phyloP scores from a whole-genome alignment of 2,797 vertebrate species.

The Scyliorhinus canicula region DNA sequence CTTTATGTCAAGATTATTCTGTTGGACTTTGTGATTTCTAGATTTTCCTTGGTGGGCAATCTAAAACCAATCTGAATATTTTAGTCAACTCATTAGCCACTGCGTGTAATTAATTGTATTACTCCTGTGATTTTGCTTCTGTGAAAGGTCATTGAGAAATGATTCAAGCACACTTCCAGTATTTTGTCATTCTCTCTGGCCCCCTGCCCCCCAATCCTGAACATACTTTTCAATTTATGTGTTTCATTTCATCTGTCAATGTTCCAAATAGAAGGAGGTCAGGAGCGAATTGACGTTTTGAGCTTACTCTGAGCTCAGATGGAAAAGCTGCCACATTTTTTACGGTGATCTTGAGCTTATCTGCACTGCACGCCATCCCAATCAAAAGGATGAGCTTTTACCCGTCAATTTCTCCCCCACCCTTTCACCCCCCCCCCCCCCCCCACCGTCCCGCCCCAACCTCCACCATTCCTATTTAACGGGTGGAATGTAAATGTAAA shows the following conservation, averaged over 20 bases:
- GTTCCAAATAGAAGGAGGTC: slow-evolving; percentile 57
- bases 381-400: neutral
- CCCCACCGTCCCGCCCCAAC: no score
- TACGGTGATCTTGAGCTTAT: neutral
- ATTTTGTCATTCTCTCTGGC: neutral
- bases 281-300: slow-evolving; percentile 47
- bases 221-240: slow-evolving; percentile 50
- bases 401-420: neutral
- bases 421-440: neutral
- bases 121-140: neutral
- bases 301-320: slow-evolving; percentile 51
- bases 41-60: neutral
- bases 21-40: neutral
- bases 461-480: neutral
- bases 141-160: neutral
- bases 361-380: neutral
- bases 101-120: neutral
- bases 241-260: slow-evolving; percentile 53
- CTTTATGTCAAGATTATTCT: neutral
- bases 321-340: slow-evolving; percentile 41
- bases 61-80: neutral
- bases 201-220: neutral
- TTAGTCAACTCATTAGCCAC: neutral
- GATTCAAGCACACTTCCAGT: neutral
- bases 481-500: neutral